Evolutionary conservation across 2,113 vertebrate species (phyloP).

Genomic region (Porphyrio hochstetteri): DNA sequence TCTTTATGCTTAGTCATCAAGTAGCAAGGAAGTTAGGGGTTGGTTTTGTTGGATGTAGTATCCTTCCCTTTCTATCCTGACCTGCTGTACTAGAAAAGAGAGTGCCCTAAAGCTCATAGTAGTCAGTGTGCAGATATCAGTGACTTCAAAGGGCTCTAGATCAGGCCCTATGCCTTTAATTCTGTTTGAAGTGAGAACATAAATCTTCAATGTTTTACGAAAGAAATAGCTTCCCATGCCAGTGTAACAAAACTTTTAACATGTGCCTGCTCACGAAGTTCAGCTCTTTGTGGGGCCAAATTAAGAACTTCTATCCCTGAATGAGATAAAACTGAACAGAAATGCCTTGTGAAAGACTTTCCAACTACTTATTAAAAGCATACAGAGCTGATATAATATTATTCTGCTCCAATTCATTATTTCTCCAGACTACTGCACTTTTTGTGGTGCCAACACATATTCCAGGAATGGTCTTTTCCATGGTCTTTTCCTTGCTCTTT

Average conservation of each 20-base stretch:
- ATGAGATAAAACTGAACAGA: not conserved
- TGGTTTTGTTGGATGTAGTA: not conserved
- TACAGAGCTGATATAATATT: not conserved
- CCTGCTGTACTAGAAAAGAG: not conserved
- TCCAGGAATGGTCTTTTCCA: not conserved
- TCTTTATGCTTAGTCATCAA: not conserved
- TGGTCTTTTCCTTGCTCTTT: not conserved
- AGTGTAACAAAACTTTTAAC: not conserved
- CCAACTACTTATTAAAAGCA: not conserved
- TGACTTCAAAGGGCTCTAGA: not conserved
- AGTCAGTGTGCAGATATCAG: not conserved
- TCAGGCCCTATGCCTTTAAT: not conserved
- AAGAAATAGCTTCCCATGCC: not conserved
- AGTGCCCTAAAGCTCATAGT: fast-evolving
- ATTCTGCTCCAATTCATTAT: not conserved
- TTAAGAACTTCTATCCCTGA: not conserved
- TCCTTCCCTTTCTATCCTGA: not conserved
- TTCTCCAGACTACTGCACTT: not conserved
- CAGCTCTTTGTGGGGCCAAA: not conserved
- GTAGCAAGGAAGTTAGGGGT: not conserved
- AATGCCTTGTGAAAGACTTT: not conserved
- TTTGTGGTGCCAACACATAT: not conserved
- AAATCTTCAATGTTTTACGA: not conserved
- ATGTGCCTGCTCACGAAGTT: not conserved
- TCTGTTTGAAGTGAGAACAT: not conserved